A percentile compares a stretch with the other conserved stretches of the same genome.
phyloP scores from a whole-genome alignment of 1,140 invertebrate species.

The Bombus confusus region DNA sequence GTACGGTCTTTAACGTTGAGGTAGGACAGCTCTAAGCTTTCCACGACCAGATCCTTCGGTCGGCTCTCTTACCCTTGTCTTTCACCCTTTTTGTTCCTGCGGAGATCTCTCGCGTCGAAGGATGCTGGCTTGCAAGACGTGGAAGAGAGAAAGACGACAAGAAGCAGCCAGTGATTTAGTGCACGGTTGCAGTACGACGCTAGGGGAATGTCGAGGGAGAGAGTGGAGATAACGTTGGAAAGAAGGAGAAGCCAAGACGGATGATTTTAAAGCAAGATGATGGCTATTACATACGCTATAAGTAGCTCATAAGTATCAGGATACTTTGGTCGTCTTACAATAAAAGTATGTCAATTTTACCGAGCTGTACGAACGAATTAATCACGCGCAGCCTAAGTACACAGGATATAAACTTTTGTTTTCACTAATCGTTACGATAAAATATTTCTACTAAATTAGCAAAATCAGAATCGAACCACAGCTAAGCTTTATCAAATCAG shows the following conservation, averaged over 20 bases:
- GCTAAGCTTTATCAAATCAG: no score
- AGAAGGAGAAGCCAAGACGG: constrained; percentile 16
- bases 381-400: no score
- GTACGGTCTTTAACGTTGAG: constrained; percentile 66
- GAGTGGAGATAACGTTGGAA: constrained; percentile 33
- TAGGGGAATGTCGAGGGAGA: constrained; percentile 41
- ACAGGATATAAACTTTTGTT: no score
- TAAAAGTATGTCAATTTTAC: neutral
- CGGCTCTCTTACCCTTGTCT: constrained; percentile 23
- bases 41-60: constrained; percentile 42
- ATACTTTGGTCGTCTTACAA: neutral
- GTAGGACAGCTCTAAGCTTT: constrained; percentile 65
- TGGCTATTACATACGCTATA: constrained; percentile 6
- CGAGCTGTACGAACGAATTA: neutral
- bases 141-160: constrained; percentile 55
- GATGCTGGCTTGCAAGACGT: neutral
- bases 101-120: constrained; percentile 20
- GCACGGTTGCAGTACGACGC: constrained; percentile 64
- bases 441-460: no score
- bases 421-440: no score
- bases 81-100: constrained; percentile 39
- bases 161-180: constrained; percentile 71
- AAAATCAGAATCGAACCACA: no score
- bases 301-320: neutral
- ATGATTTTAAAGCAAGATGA: constrained; percentile 37